phyloP scores from a whole-genome alignment of 2,797 vertebrate species.

The Meriones psammophilus region DNA sequence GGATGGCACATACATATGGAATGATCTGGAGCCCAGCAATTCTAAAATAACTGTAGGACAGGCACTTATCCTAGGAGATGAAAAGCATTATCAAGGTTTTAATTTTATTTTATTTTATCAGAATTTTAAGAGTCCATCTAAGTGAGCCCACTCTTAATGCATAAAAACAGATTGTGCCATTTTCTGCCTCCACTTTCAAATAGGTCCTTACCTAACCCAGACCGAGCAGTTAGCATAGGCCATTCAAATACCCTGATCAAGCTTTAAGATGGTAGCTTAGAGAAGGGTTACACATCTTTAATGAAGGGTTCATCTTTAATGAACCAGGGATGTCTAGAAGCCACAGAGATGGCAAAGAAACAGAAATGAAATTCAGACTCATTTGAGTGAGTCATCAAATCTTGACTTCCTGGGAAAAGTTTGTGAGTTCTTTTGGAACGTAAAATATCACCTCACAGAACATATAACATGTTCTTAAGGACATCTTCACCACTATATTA shows the following conservation, averaged over 20 bases:
- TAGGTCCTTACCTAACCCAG: background rate
- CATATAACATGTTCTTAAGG: background rate
- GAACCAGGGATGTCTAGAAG: background rate
- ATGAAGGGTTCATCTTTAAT: no score
- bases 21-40: background rate
- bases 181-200: background rate
- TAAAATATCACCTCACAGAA: background rate
- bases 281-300: background rate
- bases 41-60: background rate
- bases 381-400: background rate
- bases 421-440: background rate
- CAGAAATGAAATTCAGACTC: background rate
- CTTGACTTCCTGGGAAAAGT: background rate
- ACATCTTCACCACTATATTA: background rate
- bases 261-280: background rate
- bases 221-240: background rate
- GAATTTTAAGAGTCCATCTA: background rate
- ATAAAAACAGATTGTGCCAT: background rate
- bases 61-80: background rate
- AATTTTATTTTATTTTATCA: background rate
- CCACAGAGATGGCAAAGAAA: background rate
- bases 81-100: background rate
- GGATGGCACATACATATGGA: background rate
- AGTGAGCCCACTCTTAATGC: background rate
- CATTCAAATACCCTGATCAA: background rate